Evolutionary conservation across 2,113 vertebrate genomes (phyloP).

Genomic region (Syrmaticus mikado): DNA sequence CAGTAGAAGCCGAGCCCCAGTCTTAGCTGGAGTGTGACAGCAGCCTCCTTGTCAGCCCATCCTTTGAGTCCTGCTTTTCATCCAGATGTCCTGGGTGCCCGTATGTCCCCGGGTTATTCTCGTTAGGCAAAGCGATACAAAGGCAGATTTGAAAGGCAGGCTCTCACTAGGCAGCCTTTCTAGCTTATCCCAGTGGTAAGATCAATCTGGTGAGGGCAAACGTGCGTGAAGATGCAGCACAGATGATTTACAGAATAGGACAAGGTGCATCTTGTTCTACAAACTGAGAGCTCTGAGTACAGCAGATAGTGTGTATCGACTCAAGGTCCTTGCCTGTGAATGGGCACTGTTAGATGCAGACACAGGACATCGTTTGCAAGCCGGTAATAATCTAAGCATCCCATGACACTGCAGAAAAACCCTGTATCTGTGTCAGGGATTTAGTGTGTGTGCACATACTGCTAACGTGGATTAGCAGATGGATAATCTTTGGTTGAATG

Average conservation of each 20-base stretch:
- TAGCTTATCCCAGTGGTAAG: not conserved
- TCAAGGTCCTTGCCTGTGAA: fast-evolving
- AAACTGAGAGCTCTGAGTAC: not conserved
- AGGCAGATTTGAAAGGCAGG: not conserved
- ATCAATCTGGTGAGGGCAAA: not conserved
- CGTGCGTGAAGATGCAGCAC: not conserved
- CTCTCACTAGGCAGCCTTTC: not conserved
- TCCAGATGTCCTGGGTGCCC: not conserved
- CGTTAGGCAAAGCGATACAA: not conserved
- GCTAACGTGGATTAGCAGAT: conserved; percentile 26
- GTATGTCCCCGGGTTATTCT: not conserved
- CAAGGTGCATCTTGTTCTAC: not conserved
- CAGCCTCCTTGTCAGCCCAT: not conserved
- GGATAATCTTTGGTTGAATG: conserved; percentile 51
- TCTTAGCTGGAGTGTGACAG: not conserved
- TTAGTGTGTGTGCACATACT: not conserved
- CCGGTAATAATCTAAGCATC: not conserved
- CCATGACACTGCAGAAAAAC: not conserved
- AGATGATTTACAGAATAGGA: not conserved
- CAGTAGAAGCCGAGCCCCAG: not conserved
- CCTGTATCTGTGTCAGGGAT: not conserved
- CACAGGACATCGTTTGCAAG: not conserved
- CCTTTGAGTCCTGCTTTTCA: not conserved
- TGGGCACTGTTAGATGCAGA: not conserved
- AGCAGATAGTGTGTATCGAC: not conserved